These are phyloP conservation scores for Caenorhabditis tropicalis DNA, from an alignment of 1,140 invertebrate genomes.

Conservation along the genomic window DNA sequence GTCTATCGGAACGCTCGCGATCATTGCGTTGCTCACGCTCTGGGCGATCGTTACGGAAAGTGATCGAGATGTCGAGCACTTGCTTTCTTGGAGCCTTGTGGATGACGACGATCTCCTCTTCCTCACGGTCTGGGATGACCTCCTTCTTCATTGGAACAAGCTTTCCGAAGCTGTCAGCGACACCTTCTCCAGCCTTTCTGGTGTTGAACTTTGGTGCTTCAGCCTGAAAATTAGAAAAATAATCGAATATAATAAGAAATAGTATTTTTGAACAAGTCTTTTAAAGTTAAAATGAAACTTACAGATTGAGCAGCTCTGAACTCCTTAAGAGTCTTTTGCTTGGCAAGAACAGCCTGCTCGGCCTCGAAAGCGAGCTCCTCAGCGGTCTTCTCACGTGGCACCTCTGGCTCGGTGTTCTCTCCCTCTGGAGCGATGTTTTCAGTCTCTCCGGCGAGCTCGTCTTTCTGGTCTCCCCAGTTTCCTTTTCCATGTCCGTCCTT, in stretches of 20 bases:
- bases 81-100: slow-evolving; percentile 52
- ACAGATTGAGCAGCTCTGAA: slow-evolving; percentile 54
- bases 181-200: slow-evolving; percentile 61
- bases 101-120: slow-evolving; percentile 53
- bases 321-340: slow-evolving; percentile 59
- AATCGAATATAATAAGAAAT: background rate
- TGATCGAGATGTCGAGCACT: slow-evolving; percentile 55
- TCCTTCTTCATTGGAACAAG: slow-evolving; percentile 58
- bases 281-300: background rate
- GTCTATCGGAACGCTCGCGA: background rate
- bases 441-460: slow-evolving; percentile 47
- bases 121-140: slow-evolving; percentile 42
- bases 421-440: slow-evolving; percentile 54
- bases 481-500: slow-evolving; percentile 62
- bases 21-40: background rate
- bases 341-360: slow-evolving; percentile 42
- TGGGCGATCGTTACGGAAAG: slow-evolving; percentile 42
- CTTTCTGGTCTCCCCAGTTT: slow-evolving; percentile 59
- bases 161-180: slow-evolving; percentile 54
- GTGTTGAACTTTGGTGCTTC: slow-evolving; percentile 57
- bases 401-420: slow-evolving; percentile 51
- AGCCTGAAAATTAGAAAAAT: slow-evolving; percentile 34
- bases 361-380: slow-evolving; percentile 56
- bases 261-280: background rate
- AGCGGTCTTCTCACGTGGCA: slow-evolving; percentile 59